These are phyloP conservation scores for Eledona agricola DNA, from an alignment of 2,888 invertebrate genomes.

Conservation along the genomic window DNA sequence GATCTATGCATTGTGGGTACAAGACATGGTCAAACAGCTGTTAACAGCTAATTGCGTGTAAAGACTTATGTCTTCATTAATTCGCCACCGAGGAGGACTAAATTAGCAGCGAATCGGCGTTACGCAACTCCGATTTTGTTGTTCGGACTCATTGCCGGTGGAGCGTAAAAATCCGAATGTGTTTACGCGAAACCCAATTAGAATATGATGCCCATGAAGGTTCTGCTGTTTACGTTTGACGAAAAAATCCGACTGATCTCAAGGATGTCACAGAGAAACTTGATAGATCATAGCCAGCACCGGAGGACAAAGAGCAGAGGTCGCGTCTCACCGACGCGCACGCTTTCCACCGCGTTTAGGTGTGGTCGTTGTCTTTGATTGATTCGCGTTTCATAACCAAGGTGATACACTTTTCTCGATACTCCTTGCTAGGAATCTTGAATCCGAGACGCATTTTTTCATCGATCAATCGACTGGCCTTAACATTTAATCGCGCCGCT, in stretches of 20 bases:
- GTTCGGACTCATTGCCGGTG: conserved; percentile 33
- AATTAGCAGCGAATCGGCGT: no score
- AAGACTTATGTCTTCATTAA: no score
- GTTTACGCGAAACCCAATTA: conserved; percentile 41
- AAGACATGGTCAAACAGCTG: no score
- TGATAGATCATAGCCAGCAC: conserved; percentile 25
- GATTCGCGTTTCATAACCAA: conserved; percentile 29
- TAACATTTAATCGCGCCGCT: conserved; percentile 51
- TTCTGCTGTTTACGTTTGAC: conserved; percentile 28
- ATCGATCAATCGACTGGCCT: conserved; percentile 47
- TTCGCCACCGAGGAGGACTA: no score
- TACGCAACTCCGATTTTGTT: no score
- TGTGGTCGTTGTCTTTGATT: conserved; percentile 34
- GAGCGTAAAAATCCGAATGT: conserved; percentile 41
- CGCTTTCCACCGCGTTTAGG: no score
- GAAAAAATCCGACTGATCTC: conserved; percentile 33
- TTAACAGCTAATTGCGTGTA: no score
- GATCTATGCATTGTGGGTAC: no score
- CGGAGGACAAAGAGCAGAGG: conserved; percentile 5
- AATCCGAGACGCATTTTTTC: conserved; percentile 44
- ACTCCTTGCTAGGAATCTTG: conserved; percentile 45
- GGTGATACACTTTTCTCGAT: conserved; percentile 39
- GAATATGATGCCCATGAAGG: conserved; percentile 45
- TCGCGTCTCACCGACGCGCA: conserved; percentile 22
- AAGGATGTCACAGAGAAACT: conserved; percentile 33